A percentile compares a stretch with the other conserved stretches of the same genome.
phyloP scores from a whole-genome alignment of 1,140 invertebrate species.

The Micrasema longulum region DNA sequence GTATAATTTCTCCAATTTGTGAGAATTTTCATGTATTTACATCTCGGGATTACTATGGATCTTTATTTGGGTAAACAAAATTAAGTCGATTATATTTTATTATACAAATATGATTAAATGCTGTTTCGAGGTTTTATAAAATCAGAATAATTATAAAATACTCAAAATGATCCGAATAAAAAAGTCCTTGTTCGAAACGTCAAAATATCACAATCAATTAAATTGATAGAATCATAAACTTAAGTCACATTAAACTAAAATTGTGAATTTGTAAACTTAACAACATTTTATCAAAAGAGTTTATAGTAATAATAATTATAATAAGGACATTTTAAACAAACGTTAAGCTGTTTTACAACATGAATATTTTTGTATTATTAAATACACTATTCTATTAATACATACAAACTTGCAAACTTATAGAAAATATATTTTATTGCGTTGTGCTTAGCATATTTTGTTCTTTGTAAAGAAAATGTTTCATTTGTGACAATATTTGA shows the following conservation, averaged over 20 bases:
- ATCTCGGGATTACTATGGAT: conserved; percentile 34
- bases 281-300: conserved; percentile 7
- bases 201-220: conserved; percentile 10
- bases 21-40: conserved; percentile 48
- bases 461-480: not conserved
- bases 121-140: too few relatives aligned
- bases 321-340: not conserved
- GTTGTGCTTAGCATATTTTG: conserved; percentile 8
- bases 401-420: conserved; percentile 12
- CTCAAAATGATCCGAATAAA: too few relatives aligned
- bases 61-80: too few relatives aligned
- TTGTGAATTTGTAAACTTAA: conserved; percentile 11
- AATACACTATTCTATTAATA: conserved; percentile 17
- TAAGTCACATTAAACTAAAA: too few relatives aligned
- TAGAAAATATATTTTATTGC: conserved; percentile 26
- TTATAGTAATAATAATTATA: too few relatives aligned
- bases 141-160: too few relatives aligned
- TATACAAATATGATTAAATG: too few relatives aligned
- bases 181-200: not conserved
- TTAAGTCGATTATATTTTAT: too few relatives aligned
- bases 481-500: conserved; percentile 25
- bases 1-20: conserved; percentile 44
- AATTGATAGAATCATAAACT: not conserved
- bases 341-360: not conserved
- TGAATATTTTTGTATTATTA: too few relatives aligned